Conservation (phyloP, 1,140 invertebrate species). For the Phocides pigmalion region DNA sequence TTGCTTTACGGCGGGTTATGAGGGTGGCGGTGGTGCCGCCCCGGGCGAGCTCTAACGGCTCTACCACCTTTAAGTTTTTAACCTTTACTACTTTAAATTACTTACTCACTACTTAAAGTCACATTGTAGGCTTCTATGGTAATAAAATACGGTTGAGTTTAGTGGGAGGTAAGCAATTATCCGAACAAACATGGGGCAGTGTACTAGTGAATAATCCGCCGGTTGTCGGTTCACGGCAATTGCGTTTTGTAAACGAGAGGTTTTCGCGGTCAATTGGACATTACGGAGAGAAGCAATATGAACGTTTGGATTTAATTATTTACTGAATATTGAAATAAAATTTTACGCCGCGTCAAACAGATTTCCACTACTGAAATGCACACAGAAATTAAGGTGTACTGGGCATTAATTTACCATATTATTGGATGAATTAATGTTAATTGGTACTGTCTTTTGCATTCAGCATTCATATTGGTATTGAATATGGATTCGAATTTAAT, state of each 20-base stretch:
- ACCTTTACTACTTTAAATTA: too few species aligned
- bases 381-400: neutral
- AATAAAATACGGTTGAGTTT: too few species aligned
- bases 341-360: neutral
- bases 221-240: conserved; percentile 15
- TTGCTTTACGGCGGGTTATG: too few species aligned
- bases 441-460: neutral
- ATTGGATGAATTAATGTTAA: neutral
- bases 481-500: neutral
- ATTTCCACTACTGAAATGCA: neutral
- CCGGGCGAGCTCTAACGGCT: too few species aligned
- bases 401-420: neutral
- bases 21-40: too few species aligned
- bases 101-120: too few species aligned
- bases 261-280: conserved; percentile 7
- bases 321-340: conserved; percentile 5
- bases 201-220: conserved; percentile 1
- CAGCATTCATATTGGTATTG: neutral
- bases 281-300: conserved; percentile 2
- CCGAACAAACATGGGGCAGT: neutral
- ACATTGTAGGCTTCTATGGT: too few species aligned
- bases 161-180: too few species aligned
- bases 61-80: too few species aligned
- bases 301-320: neutral
- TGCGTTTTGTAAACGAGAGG: conserved; percentile 8